Evolutionary conservation across 2,888 invertebrate species (phyloP), one percentile per base, ranked within the genome.

Genomic region (Volucella inanis): DNA sequence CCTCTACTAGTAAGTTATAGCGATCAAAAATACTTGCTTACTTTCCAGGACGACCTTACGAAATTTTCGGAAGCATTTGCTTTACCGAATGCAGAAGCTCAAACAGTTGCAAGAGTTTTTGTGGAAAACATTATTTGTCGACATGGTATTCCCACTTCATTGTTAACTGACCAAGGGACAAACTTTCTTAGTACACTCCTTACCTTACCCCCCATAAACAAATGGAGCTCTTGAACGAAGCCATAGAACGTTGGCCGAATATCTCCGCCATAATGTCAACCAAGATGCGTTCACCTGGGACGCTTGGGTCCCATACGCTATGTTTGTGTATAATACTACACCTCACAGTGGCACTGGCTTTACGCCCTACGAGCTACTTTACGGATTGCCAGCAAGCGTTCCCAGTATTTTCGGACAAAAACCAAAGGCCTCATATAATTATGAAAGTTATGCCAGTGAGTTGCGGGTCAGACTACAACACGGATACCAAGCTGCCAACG

Each of bases 221-320:
- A 90, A 89, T 55, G 89, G 90, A 8, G 87, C 88, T 3, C 57
- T 90, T 10, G 90, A 90, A 15, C 52, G 64, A 38, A 64, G 64
- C 22, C 14, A 49, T 14, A 18, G 47, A 49, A 89, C 90, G 0
- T 49, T 90, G 41, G 87, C 85, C 6, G 89, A 89, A n/a, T 89
- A 89, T 72, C 41, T 91, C 2, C 88, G 88, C 70, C 88, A 89
- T 72, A 90, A 87, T 67, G 88, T 89, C 9, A 87, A 87, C 11
- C 6, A 62, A 38, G 80, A 89, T 1, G 31, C 31, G 31, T 31
- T 31, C 6, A 31, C 31, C 31, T 31, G 31, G 31, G 31, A 6
- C 31, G 6, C 6, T 31, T 31, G 31, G 4, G 31, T 31, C 31
- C 31, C 31, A 31, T 31, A 31, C 6, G 31, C 31, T 6, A 31